These are phyloP conservation scores for Danaus chrysippus DNA, from an alignment of 2,888 invertebrate genomes.

Conservation along the genomic window DNA sequence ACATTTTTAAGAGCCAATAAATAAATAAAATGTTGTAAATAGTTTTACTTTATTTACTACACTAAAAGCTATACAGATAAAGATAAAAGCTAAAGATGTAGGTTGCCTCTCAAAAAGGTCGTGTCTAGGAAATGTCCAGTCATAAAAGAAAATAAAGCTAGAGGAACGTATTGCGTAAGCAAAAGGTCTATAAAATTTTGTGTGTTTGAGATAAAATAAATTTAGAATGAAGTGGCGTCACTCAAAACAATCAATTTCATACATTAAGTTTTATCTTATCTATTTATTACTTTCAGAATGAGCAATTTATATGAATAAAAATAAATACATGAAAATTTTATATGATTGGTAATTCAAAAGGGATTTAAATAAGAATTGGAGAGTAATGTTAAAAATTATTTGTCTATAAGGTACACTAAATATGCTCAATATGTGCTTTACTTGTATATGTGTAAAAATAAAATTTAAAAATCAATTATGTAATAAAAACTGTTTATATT, in stretches of 20 bases:
- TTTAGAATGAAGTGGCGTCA: neutral
- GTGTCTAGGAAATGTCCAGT: neutral
- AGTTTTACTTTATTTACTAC: too few relatives aligned
- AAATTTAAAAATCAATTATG: too few relatives aligned
- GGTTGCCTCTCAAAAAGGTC: neutral
- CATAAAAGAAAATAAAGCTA: neutral
- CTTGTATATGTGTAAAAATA: too few relatives aligned
- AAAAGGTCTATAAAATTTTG: neutral
- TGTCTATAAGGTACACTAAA: too few relatives aligned
- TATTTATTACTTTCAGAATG: conserved; percentile 3
- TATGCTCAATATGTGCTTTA: too few relatives aligned
- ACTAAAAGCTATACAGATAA: neutral
- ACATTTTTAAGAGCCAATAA: too few relatives aligned
- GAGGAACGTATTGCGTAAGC: neutral
- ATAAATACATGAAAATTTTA: too few relatives aligned
- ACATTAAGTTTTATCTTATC: conserved; percentile 11
- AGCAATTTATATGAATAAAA: conserved; percentile 2
- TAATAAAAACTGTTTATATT: too few relatives aligned
- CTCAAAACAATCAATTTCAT: conserved; percentile 10
- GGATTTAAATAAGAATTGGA: too few relatives aligned
- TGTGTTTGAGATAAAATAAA: conserved; percentile 1
- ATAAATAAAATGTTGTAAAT: too few relatives aligned
- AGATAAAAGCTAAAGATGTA: neutral
- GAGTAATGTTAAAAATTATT: too few relatives aligned
- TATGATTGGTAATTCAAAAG: too few relatives aligned